phyloP scores from a whole-genome alignment of 2,888 invertebrate genomes.

The Lithophane leautieri region DNA sequence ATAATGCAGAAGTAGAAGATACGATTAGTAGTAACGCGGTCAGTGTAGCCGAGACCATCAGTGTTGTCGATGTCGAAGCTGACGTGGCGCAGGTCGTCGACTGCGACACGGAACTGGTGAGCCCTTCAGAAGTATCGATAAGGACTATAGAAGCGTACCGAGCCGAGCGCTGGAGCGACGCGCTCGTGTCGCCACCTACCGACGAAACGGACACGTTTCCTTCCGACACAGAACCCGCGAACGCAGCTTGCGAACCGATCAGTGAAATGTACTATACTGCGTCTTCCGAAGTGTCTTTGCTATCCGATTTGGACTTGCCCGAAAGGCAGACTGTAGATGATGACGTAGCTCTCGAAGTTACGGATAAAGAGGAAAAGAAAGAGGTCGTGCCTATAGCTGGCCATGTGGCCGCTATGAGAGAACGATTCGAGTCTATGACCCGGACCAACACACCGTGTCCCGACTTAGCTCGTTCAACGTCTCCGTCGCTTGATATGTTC shows the following conservation, averaged over 20 bases:
- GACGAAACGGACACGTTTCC: conserved; percentile 69
- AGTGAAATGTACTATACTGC: conserved; percentile 87
- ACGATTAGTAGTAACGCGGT: conserved; percentile 29
- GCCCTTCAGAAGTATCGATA: conserved; percentile 75
- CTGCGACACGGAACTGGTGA: conserved; percentile 67
- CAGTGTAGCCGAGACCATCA: conserved; percentile 36
- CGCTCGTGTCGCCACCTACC: conserved; percentile 72
- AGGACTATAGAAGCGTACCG: conserved; percentile 71
- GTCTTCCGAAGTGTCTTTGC: conserved; percentile 83
- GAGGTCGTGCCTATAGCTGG: conserved; percentile 82
- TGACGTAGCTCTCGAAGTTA: conserved; percentile 64
- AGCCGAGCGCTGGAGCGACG: conserved; percentile 76
- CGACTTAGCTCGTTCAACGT: conserved; percentile 76
- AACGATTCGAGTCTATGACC: conserved; percentile 88
- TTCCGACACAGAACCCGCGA: conserved; percentile 73
- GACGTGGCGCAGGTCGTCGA: conserved; percentile 55
- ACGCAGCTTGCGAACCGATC: conserved; percentile 71
- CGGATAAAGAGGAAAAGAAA: conserved; percentile 73
- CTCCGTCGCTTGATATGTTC: conserved; percentile 79
- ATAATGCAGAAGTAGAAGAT: conserved; percentile 42
- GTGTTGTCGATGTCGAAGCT: conserved; percentile 43
- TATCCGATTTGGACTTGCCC: conserved; percentile 79
- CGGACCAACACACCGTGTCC: conserved; percentile 85
- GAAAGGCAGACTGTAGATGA: conserved; percentile 66
- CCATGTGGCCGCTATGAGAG: conserved; percentile 89